A percentile compares a stretch with the other conserved stretches of the same genome.
Conservation (phyloP, 1,140 invertebrate genomes). For the Diploscapter pachys region DNA sequence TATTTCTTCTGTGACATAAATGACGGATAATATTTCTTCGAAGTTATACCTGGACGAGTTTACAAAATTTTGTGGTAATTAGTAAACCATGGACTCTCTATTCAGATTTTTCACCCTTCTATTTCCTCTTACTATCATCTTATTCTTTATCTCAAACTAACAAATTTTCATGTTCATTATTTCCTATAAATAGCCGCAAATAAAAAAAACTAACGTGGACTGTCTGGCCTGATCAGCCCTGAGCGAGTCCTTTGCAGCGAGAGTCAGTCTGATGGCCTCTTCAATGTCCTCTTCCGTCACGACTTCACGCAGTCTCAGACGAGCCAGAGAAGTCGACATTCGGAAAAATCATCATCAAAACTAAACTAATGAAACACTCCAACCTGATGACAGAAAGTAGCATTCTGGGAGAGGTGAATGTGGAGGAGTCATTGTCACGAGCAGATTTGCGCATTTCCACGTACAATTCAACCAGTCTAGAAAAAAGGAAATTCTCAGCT, state of each 20-base stretch:
- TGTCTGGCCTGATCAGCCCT: constrained; percentile 47
- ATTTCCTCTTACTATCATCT: background rate
- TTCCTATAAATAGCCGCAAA: background rate
- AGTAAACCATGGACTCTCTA: constrained; percentile 9
- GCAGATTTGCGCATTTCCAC: constrained; percentile 88
- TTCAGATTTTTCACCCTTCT: too few species aligned
- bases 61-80: background rate
- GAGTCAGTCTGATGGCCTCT: constrained; percentile 89
- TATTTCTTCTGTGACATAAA: background rate
- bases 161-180: background rate
- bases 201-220: constrained; percentile 36
- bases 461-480: constrained; percentile 66
- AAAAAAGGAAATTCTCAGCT: background rate
- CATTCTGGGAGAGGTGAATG: constrained; percentile 89
- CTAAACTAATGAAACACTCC: background rate
- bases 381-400: constrained; percentile 78
- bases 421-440: constrained; percentile 81
- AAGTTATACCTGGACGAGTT: background rate
- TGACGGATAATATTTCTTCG: constrained; percentile 17
- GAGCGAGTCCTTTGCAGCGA: constrained; percentile 91
- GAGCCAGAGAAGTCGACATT: constrained; percentile 82
- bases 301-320: constrained; percentile 77
- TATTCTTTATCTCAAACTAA: background rate
- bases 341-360: constrained; percentile 61
- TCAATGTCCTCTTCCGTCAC: constrained; percentile 90